Evolutionary conservation across 2,888 invertebrate species (phyloP), one percentile per base, ranked within the genome.

Genomic region (Lepidochrysops patricia): DNA sequence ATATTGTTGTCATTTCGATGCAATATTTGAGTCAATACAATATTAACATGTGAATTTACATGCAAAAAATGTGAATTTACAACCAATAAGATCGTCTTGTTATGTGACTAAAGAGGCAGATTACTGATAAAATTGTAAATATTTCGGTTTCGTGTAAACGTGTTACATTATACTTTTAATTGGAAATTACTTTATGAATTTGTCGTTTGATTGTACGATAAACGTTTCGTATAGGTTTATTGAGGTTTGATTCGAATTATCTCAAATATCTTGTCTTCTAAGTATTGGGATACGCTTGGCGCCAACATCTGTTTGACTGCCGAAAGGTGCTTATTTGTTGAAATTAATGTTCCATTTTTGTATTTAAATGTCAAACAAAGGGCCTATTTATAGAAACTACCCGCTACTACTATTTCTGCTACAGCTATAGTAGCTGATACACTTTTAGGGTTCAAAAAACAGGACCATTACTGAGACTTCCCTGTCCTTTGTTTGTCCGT

Each of bases 221-320:
- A 56, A 56, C 34, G 26, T 56, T 23, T 71, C 68, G 19, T 7
- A 23, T 43, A 19, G 43, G 43, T 43, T 43, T 43, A 43, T 43
- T 43, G 23, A 43, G 43, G 43, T 43, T 43, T 4, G 43, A 19
- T 37, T 7, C 13, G 19, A 4, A 23, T 19, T 29, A 7, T 43
- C 43, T 43, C 43, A 19, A 19, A 19, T 43, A 19, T 43, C 43
- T 23, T 19, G 43, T 19, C 23, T 23, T 43, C 43, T 43, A 19
- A 43, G 43, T 43, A 43, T 43, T 19, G 6, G 13, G 35, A 15
- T 15, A 3, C 6, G 9, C 7, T 13, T 43, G 43, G 43, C 15
- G 37, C 37, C 37, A 37, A 15, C 2, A 19, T 2, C 0, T 15
- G 13, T 15, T 15, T 37, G 7, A 19, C 7, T 37, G n/a, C 35